Base-by-base conservation (phyloP, 2,888 invertebrate genomes). In the Caenorhabditis afra region DNA sequence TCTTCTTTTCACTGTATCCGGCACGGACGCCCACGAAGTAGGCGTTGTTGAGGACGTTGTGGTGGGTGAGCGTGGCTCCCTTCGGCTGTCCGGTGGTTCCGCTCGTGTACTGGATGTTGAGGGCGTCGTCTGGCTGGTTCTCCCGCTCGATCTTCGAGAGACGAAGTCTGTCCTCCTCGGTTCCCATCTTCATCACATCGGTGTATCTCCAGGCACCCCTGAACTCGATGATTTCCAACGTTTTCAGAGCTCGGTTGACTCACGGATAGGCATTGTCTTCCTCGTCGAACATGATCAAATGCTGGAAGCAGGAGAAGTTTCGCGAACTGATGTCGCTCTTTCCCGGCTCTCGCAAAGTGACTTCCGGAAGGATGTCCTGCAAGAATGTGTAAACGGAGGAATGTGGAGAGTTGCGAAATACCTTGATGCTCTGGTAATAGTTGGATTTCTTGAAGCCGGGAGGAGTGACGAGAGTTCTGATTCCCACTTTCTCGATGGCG, bases 11-110 rank as follows among this genome's bases (percentile, higher is more conserved):
- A 73, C 86, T 82, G 79, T 92, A 92, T 22, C 91, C 91, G 29
- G 92, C 86, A 18, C 92, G 88, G 29, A 88, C 91, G 0, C 93
- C 94, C 66, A 93, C 91, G 85, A 93, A 93, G 87, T 93, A 93
- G 7, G 94, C 93, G 90, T 95, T 95, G 90, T 96, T 96, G 2
- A 95, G 92, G 18, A 94, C 92, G 78, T 93, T 93, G 87, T 93
- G 93, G 89, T 96, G 95, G 1, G 92, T 90, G 16, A 92, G 86
- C 3, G 90, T 90, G 8, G 91, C 92, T 47, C 94, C 95, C 91
- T 96, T 96, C 0, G 95, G 94, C 45, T 91, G 90, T n/a, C 94
- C 94, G 0, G 95, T 95, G 0, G 95, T 95, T 18, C 95, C 95
- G 93, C 85, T 84, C 1, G 89, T 89, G 75, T 87, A 89, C 74